Evolutionary conservation across 1,140 invertebrate genomes (phyloP), one percentile per base, ranked within the genome.

Genomic region (Oncopodura yosiiana): DNA sequence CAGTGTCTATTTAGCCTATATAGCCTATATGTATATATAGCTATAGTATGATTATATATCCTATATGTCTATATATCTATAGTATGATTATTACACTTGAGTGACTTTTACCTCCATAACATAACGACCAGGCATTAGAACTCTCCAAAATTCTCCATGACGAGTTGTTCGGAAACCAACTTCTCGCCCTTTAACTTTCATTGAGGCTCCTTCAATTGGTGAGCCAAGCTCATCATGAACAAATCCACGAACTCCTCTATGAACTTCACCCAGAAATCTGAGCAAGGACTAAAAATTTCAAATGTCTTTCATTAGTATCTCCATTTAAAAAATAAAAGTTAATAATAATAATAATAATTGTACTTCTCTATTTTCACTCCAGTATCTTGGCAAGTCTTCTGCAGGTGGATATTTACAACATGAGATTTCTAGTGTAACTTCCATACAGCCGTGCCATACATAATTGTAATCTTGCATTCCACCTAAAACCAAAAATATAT

Each of bases 381-480:
- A 99, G 70, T 94, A 95, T 62, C 84, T 81, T 8, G 82, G 80
- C 19, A 99, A 72, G 66, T 93, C 82, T 49, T 81, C 77, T 3
- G 83, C 82, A 3, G 79, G 80, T 0, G 94, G 94, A 72, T 86
- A 96, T 74, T 98, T 99, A 72, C 88, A 93, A 73, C 95, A 99
- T 0, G 92, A 94, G 42, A 99, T 79, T 70, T 99, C 95, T 32
- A 99, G 72, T 0, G 95, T 99, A 16, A 98, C 82, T 75, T 99
- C 95, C 87, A 99, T 96, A 69, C 92, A 95, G 42, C 94, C 94
- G 66, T 91, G 92, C 81, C 88, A 89, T 12, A 97, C 78, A 69
- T 99, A 99, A 71, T 98, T 98, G 73, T 89, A 99, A 69, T 99
- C 95, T 75, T 98, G 94, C 87, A 92, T 91, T 61, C 78, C 78